Conservation (phyloP, 1,140 invertebrate species). For the Pogonomyrmex barbatus region DNA sequence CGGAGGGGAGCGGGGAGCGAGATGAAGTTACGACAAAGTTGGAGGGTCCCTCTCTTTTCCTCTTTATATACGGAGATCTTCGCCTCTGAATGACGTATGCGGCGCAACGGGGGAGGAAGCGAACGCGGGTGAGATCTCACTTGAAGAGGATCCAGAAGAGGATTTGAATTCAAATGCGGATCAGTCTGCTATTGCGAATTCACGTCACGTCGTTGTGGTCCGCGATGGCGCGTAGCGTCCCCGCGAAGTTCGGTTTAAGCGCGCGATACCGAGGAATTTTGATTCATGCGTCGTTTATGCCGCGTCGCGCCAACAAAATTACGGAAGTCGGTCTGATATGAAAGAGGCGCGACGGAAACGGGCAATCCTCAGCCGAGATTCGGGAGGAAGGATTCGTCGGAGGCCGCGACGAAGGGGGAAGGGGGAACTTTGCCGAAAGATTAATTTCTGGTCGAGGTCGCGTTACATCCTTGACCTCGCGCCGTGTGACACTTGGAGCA, state of each 20-base stretch:
- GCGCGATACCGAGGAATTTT: slow-evolving; percentile 20
- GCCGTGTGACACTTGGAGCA: not conserved
- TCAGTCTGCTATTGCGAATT: slow-evolving; percentile 25
- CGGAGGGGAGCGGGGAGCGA: too few species aligned
- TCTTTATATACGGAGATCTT: slow-evolving; percentile 34
- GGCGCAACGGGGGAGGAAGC: not conserved
- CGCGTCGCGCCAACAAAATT: not conserved
- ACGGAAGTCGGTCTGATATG: slow-evolving; percentile 11
- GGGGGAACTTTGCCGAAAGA: slow-evolving; percentile 12
- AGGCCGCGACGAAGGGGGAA: not conserved
- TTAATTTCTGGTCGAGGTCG: slow-evolving; percentile 60
- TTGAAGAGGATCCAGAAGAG: not conserved
- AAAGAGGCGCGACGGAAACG: not conserved
- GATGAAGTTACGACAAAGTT: slow-evolving; percentile 46
- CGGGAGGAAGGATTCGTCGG: slow-evolving; percentile 3
- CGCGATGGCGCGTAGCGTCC: slow-evolving; percentile 12
- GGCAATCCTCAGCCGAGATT: slow-evolving; percentile 4
- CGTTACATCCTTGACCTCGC: slow-evolving; percentile 63
- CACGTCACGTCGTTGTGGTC: slow-evolving; percentile 9
- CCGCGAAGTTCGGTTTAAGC: slow-evolving; percentile 24
- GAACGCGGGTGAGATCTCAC: slow-evolving; percentile 1
- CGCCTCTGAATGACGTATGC: slow-evolving; percentile 22
- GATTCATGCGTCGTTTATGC: slow-evolving; percentile 36
- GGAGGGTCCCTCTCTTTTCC: not conserved
- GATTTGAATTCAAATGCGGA: slow-evolving; percentile 16